Base-by-base conservation (phyloP, 2,888 invertebrate species). In the Thereva nobilitata region DNA sequence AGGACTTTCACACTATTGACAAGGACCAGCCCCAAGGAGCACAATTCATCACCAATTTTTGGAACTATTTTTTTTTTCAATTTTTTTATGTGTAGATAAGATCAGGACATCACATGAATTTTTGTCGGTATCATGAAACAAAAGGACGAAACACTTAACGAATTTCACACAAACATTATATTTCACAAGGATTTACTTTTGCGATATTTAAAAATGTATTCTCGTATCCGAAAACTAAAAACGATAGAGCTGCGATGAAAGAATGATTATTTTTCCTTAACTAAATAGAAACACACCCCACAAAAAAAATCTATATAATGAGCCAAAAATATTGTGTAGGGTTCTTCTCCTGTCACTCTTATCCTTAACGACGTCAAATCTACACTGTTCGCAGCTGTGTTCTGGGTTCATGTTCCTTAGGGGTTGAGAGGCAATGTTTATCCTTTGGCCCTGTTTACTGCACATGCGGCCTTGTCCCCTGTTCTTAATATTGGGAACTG, bases 321-420 rank as follows among this genome's bases (percentile, higher is more conserved):
- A 61, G 40, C 50, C 23, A 50, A 23, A 41, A 61, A 23, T 23
- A 23, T 23, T 2, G 23, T 23, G 23, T 50, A 49, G 61, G 9
- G 50, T 23, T 40, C 61, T 41, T 61, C n/a, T 38, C 37, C 34
- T 57, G 35, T 59, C n/a, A 37, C 45, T 59, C 50, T 61, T 61
- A 50, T 61, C 61, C 61, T 61, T 49, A 35, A 40, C 61, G 61
- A 49, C 61, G 61, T 61, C 61, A 61, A 49, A 50, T 61, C 50
- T 61, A 50, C n/a, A 61, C 61, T 61, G 61, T 61, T 49, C 61
- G 50, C 61, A 61, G 61, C 61, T 61, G 61, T 35, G 61, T 50
- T 23, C 42, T 37, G 61, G 38, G 61, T n/a, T 23, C 23, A 23
- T 38, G 23, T 61, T 34, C 50, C 40, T 40, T 61, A 61, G 61